Percentiles rank a stretch among this genome's conserved stretches.
Evolutionary conservation across 2,888 invertebrate species (phyloP).

Genomic region (Apantesis nais): DNA sequence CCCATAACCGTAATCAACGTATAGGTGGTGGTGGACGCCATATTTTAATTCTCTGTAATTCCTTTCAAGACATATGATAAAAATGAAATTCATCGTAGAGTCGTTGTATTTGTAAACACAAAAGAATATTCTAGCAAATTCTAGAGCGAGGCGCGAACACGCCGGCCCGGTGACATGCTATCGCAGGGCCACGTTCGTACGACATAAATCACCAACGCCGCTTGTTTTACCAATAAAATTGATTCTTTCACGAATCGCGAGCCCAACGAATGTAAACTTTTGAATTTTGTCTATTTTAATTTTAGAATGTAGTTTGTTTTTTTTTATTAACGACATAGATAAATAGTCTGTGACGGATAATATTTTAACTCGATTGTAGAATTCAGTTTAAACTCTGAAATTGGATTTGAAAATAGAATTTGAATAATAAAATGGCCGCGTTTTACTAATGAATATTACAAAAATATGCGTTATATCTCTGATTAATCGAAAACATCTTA

Average conservation of each 20-base stretch:
- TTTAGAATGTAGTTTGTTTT: conserved; percentile 30
- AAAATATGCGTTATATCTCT: neutral
- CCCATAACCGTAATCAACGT: neutral
- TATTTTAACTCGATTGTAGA: conserved; percentile 11
- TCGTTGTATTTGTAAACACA: conserved; percentile 68
- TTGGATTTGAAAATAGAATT: conserved; percentile 7
- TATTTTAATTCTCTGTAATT: neutral
- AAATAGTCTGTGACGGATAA: conserved; percentile 24
- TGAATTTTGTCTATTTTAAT: conserved; percentile 44
- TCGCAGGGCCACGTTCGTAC: conserved; percentile 75
- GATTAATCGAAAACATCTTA: conserved; percentile 2
- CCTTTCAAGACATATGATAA: conserved; percentile 26
- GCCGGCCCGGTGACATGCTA: conserved; percentile 75
- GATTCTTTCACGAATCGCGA: conserved; percentile 75
- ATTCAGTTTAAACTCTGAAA: conserved; percentile 11
- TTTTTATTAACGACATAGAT: conserved; percentile 36
- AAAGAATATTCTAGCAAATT: conserved; percentile 79
- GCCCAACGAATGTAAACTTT: conserved; percentile 56
- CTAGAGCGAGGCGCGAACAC: conserved; percentile 78
- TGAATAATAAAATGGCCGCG: neutral
- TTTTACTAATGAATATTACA: neutral
- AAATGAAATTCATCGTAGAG: conserved; percentile 48
- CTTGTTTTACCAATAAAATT: conserved; percentile 84
- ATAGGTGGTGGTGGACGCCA: neutral
- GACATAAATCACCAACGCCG: conserved; percentile 78